Conservation (phyloP, 2,113 vertebrate genomes). For the Camelus dromedarius region DNA sequence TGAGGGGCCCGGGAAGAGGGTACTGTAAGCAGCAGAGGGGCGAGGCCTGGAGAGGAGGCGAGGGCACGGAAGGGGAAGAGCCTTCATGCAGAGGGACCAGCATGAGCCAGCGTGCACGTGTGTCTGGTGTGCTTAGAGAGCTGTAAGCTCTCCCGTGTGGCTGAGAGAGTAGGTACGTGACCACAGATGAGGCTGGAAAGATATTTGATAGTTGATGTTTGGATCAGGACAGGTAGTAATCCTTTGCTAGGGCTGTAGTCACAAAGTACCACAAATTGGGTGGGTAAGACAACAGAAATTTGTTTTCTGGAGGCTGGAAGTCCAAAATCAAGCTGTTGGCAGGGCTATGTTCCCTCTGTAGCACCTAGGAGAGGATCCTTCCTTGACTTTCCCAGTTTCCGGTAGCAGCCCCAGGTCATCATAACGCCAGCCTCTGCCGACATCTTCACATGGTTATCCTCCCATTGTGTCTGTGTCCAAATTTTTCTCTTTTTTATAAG, state of each 20-base stretch:
- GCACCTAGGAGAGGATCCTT: neutral
- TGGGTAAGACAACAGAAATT: neutral
- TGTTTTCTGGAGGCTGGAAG: neutral
- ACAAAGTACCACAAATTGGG: neutral
- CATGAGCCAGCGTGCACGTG: accelerated
- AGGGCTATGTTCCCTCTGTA: neutral
- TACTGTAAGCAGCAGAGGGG: neutral
- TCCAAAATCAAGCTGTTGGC: neutral
- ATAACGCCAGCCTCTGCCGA: neutral
- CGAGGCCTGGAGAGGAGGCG: neutral
- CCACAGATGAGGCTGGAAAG: neutral
- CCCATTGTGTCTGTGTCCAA: neutral
- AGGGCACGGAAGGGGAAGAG: neutral
- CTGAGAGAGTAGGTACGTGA: neutral
- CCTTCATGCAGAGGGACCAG: neutral
- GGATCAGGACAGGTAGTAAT: neutral
- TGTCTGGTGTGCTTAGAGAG: neutral
- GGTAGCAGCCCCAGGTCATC: neutral
- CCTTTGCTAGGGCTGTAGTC: neutral
- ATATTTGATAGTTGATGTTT: neutral
- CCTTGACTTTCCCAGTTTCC: neutral
- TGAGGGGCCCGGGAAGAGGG: accelerated
- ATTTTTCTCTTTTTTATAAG: neutral
- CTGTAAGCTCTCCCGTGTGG: neutral
- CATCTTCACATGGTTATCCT: neutral